A percentile compares a stretch with the other conserved stretches of the same genome.
phyloP scores from a whole-genome alignment of 1,140 invertebrate genomes.

The Watersipora subatra region DNA sequence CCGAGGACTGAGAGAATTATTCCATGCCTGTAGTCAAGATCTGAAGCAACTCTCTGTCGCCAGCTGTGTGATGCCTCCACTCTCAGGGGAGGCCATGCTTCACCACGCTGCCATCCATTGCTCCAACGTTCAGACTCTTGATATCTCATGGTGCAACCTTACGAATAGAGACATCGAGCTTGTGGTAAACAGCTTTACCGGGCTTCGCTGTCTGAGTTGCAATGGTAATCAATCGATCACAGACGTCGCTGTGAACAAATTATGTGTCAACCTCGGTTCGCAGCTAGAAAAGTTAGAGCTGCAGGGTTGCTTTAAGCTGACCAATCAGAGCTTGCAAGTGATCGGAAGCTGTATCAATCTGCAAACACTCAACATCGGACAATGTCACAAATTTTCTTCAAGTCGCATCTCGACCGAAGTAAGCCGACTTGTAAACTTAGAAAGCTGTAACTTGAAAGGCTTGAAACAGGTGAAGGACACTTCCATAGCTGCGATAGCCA shows the following conservation, averaged over 20 bases:
- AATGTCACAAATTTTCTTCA: neutral
- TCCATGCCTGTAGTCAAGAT: neutral
- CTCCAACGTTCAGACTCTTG: neutral
- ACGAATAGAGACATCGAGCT: neutral
- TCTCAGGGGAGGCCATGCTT: neutral
- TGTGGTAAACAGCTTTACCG: neutral
- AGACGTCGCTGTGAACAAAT: neutral
- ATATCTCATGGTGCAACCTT: constrained; percentile 1
- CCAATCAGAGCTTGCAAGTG: neutral
- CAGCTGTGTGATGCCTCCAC: neutral
- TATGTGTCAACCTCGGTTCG: neutral
- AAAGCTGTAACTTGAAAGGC: neutral
- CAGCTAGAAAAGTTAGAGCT: neutral
- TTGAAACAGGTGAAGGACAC: neutral
- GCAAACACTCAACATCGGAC: neutral
- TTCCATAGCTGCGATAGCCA: neutral
- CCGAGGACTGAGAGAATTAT: neutral
- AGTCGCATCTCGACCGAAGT: neutral
- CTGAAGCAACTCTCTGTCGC: neutral
- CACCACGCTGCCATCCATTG: neutral
- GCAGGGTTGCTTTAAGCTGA: neutral
- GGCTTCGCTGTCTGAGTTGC: neutral
- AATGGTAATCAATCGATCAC: neutral
- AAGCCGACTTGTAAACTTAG: neutral
- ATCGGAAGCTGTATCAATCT: neutral